Base-by-base conservation (phyloP, 2,888 invertebrate species). In the Hoplodrina ambigua region DNA sequence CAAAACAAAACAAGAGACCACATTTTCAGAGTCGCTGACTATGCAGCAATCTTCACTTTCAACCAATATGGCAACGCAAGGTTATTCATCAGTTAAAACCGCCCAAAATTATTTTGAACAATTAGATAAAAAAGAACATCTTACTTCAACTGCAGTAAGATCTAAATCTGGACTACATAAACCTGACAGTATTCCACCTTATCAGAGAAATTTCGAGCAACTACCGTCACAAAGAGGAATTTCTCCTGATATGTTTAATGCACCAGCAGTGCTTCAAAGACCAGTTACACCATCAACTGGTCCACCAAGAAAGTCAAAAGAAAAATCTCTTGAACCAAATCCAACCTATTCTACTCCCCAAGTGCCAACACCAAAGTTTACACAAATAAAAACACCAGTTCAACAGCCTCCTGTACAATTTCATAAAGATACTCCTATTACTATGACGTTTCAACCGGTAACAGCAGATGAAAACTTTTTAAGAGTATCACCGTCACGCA, bases 391-490 rank as follows among this genome's bases (percentile, higher is more conserved):
- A 83, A 82, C 84, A 54, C 85, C 86, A 54, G 75, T 81, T 75
- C 89, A 86, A 75, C 87, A 87, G 72, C 83, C 81, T 58, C 85
- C 86, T 59, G 75, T 92, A 80, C 95, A 96, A 87, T 93, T 96
- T 84, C 94, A 96, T 73, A 96, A 95, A 85, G 91, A 92, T 80
- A 91, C 91, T 63, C 96, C 96, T 85, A 96, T 96, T 86, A 95
- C 96, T 66, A 96, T 96, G 96, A 96, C 96, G 85, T 97, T 97
- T 90, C 97, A 97, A 93, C 97, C 97, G 64, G 96, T 97, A 84
- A 92, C 95, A 77, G 97, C 94, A 77, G 97, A 97, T 80, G 96
- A 97, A 79, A 92, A 86, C 68, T 92, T 92, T 73, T 91, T 96
- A 52, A 94, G 96, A 72, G 96, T 95, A 72, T 97, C 97, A 17